phyloP scores from a whole-genome alignment of 2,888 invertebrate species.

The Platypus cylindrus region DNA sequence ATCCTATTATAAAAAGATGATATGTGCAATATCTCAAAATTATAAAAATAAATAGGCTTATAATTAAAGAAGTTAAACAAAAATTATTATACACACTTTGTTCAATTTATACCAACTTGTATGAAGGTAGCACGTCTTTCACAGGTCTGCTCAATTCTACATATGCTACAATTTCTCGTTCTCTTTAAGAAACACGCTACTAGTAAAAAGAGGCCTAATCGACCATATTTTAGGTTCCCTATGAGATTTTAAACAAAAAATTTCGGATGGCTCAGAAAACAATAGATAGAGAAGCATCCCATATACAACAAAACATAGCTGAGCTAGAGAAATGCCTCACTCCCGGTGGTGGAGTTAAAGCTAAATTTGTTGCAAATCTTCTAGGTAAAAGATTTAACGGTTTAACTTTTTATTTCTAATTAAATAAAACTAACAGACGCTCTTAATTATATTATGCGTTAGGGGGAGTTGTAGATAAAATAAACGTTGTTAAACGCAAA shows the following conservation, averaged over 20 bases:
- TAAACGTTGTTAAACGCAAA: slow-evolving; percentile 84
- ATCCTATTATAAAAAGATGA: too few species aligned
- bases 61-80: too few species aligned
- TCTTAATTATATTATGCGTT: not conserved
- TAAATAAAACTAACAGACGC: too few species aligned
- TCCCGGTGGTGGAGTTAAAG: slow-evolving; percentile 39
- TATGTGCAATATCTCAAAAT: too few species aligned
- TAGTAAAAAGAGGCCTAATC: too few species aligned
- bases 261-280: slow-evolving; percentile 92
- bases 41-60: too few species aligned
- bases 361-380: slow-evolving; percentile 64
- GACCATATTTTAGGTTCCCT: slow-evolving; percentile 68
- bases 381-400: slow-evolving; percentile 38
- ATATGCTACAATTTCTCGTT: too few species aligned
- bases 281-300: slow-evolving; percentile 83
- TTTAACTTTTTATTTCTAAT: not conserved
- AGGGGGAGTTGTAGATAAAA: slow-evolving; percentile 73
- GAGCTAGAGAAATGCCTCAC: slow-evolving; percentile 64
- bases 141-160: too few species aligned
- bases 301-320: slow-evolving; percentile 65
- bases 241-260: slow-evolving; percentile 94
- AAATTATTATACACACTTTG: too few species aligned
- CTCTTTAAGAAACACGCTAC: too few species aligned
- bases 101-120: too few species aligned
- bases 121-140: too few species aligned